These are phyloP conservation scores for Callyntrura sp. DNA, from an alignment of 2,888 invertebrate species.

Conservation along the genomic window DNA sequence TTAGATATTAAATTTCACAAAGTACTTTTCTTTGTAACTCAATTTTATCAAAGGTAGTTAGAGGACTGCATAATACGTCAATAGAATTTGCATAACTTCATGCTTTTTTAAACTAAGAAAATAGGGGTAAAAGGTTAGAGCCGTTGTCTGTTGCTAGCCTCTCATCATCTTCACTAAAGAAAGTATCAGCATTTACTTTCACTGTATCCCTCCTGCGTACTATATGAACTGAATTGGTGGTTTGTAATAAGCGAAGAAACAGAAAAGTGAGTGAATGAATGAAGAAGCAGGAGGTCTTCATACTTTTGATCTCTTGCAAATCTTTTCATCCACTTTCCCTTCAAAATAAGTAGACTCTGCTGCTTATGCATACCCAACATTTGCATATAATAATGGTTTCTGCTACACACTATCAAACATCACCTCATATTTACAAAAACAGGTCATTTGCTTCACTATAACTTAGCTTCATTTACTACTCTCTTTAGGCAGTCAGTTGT, in stretches of 20 bases:
- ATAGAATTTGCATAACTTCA: slow-evolving; percentile 60
- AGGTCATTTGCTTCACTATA: neutral
- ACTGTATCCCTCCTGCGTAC: too few relatives aligned
- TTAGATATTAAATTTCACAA: neutral
- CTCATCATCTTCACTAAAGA: too few relatives aligned
- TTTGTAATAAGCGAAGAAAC: slow-evolving; percentile 17
- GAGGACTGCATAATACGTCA: slow-evolving; percentile 31
- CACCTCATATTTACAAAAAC: neutral
- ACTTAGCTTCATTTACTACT: neutral
- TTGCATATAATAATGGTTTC: neutral
- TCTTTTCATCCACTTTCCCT: neutral
- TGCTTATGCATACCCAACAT: neutral
- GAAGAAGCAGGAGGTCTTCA: slow-evolving; percentile 25
- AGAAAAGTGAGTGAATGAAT: slow-evolving; percentile 6
- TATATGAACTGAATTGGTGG: neutral
- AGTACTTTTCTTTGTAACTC: slow-evolving; percentile 39
- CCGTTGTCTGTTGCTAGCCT: neutral
- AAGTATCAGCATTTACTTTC: too few relatives aligned
- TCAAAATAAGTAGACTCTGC: neutral
- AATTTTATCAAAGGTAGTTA: slow-evolving; percentile 39
- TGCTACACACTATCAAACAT: neutral
- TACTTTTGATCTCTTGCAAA: neutral
- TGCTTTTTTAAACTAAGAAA: neutral
- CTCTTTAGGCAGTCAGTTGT: slow-evolving; percentile 18
- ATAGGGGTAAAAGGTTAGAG: neutral